Evolutionary conservation across 2,888 invertebrate genomes (phyloP).

Genomic region (Drosophila recens): DNA sequence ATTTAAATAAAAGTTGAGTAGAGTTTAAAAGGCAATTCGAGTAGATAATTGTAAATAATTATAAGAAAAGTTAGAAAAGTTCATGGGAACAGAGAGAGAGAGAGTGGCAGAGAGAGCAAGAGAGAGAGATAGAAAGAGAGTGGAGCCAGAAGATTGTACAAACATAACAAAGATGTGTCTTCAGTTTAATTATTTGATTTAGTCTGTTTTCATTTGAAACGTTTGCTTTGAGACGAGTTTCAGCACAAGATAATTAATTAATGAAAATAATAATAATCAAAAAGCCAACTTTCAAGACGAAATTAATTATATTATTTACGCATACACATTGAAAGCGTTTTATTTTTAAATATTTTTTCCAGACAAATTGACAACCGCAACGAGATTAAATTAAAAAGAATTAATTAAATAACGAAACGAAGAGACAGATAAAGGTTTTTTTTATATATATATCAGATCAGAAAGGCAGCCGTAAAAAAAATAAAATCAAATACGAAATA

Average conservation of each 20-base stretch:
- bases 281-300: conserved; percentile 64
- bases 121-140: conserved; percentile 4
- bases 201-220: conserved; percentile 7
- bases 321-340: conserved; percentile 71
- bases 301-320: conserved; percentile 54
- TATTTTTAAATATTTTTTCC: conserved; percentile 21
- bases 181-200: conserved; percentile 12
- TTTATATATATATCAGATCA: neutral
- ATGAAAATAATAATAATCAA: conserved; percentile 43
- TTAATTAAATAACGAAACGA: conserved; percentile 27
- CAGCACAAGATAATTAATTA: conserved; percentile 49
- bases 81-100: conserved; percentile 20
- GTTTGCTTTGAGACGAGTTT: conserved; percentile 28
- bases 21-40: conserved; percentile 31
- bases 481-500: conserved; percentile 2
- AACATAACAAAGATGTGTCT: conserved; percentile 55
- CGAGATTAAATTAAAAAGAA: conserved; percentile 29
- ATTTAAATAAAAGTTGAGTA: conserved; percentile 11
- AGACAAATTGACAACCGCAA: conserved; percentile 55
- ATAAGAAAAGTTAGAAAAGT: conserved; percentile 20
- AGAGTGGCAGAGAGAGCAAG: conserved; percentile 4
- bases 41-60: conserved; percentile 33
- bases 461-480: conserved; percentile 55
- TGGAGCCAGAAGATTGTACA: conserved; percentile 34
- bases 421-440: conserved; percentile 42